Evolutionary conservation across 2,888 invertebrate species (phyloP).

Genomic region (Leptopilina drosophilae): DNA sequence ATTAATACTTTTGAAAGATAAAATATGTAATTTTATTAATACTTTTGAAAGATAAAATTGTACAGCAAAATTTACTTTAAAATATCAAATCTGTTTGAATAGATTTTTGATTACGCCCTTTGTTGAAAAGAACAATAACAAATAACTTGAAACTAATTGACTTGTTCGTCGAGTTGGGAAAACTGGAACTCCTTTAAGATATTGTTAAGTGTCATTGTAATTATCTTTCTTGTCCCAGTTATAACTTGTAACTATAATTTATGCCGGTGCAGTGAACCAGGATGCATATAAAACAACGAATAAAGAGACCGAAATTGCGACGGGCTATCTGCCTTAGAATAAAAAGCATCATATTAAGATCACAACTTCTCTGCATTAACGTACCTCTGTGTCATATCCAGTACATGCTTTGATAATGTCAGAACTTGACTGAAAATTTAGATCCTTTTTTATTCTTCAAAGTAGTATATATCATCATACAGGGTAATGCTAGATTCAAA

Average conservation of each 20-base stretch:
- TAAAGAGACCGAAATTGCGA: background rate
- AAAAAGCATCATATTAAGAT: background rate
- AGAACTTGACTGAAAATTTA: background rate
- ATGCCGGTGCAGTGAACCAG: background rate
- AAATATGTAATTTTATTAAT: too few species aligned
- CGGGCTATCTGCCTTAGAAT: conserved; percentile 15
- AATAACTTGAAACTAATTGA: conserved; percentile 17
- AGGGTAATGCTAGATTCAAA: too few species aligned
- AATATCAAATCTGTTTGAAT: background rate
- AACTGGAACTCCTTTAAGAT: background rate
- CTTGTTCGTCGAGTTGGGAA: background rate
- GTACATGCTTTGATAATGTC: background rate
- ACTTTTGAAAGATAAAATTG: background rate
- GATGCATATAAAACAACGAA: background rate
- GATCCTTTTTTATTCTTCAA: too few species aligned
- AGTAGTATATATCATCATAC: too few species aligned
- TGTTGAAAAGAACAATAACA: background rate
- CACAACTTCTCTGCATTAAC: background rate
- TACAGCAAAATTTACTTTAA: background rate
- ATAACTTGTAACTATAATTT: conserved; percentile 28
- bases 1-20: too few species aligned
- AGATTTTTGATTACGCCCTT: conserved; percentile 3
- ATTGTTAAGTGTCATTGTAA: background rate
- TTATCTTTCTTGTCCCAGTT: conserved; percentile 21
- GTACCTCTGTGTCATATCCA: background rate